These are phyloP conservation scores for Cynaeus angustus DNA, from an alignment of 2,888 invertebrate species.

Conservation along the genomic window DNA sequence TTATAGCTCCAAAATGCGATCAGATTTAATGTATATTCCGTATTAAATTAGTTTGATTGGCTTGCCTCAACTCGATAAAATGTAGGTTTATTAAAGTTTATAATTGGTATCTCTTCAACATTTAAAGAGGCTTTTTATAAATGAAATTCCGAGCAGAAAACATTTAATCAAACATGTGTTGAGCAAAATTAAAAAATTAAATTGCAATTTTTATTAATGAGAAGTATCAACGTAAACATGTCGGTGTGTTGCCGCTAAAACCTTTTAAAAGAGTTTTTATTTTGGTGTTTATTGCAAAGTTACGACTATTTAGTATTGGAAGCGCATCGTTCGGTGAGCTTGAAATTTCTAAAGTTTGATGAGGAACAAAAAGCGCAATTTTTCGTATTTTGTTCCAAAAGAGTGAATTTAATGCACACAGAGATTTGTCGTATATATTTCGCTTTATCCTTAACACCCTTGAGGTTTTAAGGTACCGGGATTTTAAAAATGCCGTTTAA, in stretches of 20 bases:
- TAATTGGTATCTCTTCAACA: background rate
- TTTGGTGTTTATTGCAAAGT: slow-evolving; percentile 37
- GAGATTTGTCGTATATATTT: slow-evolving; percentile 37
- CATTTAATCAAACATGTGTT: slow-evolving; percentile 1
- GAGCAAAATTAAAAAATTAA: slow-evolving; percentile 9
- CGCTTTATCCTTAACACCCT: slow-evolving; percentile 39
- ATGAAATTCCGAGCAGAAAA: background rate
- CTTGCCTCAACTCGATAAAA: background rate
- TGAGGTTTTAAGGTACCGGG: slow-evolving; percentile 35
- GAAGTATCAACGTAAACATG: slow-evolving; percentile 24
- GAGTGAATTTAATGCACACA: slow-evolving; percentile 33
- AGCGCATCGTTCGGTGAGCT: background rate
- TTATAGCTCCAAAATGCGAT: background rate
- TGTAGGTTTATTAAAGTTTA: slow-evolving; percentile 5
- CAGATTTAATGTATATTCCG: background rate
- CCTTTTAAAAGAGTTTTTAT: slow-evolving; percentile 34
- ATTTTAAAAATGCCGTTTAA: slow-evolving; percentile 37
- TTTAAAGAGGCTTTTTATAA: slow-evolving; percentile 9
- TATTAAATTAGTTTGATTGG: slow-evolving; percentile 2
- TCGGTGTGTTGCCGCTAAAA: slow-evolving; percentile 31
- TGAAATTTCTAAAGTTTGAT: slow-evolving; percentile 2
- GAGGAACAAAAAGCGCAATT: slow-evolving; percentile 31
- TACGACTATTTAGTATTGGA: slow-evolving; percentile 35
- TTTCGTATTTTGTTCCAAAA: slow-evolving; percentile 21
- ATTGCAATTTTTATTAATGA: slow-evolving; percentile 35